phyloP scores from a whole-genome alignment of 2,797 vertebrate genomes.

The Sebastes steindachneri region DNA sequence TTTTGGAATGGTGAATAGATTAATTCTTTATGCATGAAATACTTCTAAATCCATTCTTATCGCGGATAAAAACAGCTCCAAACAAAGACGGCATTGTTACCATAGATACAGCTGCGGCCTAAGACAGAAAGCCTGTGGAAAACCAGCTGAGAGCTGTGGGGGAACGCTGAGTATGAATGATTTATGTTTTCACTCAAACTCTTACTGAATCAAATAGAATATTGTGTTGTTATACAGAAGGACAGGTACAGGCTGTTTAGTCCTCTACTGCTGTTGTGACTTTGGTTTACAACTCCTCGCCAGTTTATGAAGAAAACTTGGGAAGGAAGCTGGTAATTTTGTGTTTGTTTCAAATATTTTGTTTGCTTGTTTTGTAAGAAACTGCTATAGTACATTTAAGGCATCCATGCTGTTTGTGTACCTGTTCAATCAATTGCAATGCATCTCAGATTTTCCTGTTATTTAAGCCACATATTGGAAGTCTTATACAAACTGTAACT shows the following conservation, averaged over 20 bases:
- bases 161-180: not conserved
- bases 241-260: not conserved
- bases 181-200: not conserved
- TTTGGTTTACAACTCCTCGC: not conserved
- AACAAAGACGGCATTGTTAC: slow-evolving; percentile 37
- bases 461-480: not conserved
- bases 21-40: slow-evolving; percentile 5
- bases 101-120: slow-evolving; percentile 7
- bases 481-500: not conserved
- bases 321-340: not conserved
- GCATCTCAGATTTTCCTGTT: not conserved
- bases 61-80: not conserved
- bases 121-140: not conserved
- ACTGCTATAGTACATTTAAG: not conserved
- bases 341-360: not conserved
- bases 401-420: not conserved
- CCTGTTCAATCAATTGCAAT: not conserved
- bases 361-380: not conserved
- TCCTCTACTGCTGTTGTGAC: not conserved
- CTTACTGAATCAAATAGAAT: not conserved
- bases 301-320: not conserved
- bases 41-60: slow-evolving; percentile 19
- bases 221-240: not conserved
- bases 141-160: not conserved
- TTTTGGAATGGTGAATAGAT: slow-evolving; percentile 13